Conservation (phyloP, 2,113 vertebrate genomes). For the Gracilinanus agilis region DNA sequence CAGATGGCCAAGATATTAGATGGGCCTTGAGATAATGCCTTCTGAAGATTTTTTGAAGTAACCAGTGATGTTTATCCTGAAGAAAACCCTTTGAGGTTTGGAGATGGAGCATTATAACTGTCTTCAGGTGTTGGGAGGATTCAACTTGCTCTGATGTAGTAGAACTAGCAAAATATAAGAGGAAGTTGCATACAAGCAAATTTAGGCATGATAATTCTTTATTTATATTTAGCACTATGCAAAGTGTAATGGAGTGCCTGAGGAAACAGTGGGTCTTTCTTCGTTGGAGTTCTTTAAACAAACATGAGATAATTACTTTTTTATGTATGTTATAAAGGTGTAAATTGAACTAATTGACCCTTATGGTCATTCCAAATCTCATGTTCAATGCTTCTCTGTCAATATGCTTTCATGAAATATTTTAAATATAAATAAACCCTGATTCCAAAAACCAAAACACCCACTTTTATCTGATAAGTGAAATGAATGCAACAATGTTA, state of each 20-base stretch:
- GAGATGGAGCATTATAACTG: background rate
- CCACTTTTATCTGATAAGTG: background rate
- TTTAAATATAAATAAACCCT: background rate
- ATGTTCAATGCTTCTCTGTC: background rate
- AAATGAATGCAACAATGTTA: background rate
- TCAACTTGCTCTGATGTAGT: background rate
- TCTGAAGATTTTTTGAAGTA: background rate
- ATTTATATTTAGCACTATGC: background rate
- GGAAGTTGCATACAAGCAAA: background rate
- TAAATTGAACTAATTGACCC: background rate
- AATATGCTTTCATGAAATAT: background rate
- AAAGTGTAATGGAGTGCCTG: background rate
- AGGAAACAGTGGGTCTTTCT: background rate
- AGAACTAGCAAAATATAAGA: background rate
- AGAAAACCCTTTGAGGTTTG: background rate
- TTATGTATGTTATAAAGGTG: background rate
- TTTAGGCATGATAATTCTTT: background rate
- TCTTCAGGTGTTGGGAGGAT: background rate
- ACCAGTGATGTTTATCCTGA: background rate
- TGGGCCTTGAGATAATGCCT: background rate
- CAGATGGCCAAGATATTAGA: background rate
- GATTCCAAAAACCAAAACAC: background rate
- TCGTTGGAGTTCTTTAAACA: background rate
- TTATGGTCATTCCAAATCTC: background rate
- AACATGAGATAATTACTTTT: background rate